phyloP scores from a whole-genome alignment of 2,888 invertebrate genomes.

The Seira sanloemensis region DNA sequence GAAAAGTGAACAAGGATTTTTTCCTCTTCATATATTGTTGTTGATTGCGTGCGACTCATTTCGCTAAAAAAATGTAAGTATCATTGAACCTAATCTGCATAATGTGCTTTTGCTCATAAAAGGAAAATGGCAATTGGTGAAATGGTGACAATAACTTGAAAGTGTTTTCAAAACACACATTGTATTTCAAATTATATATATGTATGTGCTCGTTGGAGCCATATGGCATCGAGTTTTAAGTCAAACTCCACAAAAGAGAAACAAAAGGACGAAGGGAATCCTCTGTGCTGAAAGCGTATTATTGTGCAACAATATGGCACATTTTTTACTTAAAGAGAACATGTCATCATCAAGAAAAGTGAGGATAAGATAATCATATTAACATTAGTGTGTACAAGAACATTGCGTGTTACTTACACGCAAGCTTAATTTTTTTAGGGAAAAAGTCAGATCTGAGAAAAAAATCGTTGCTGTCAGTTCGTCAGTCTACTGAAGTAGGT shows the following conservation, averaged over 20 bases:
- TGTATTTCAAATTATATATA: neutral
- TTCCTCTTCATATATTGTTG: neutral
- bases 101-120: slow-evolving; percentile 32
- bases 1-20: neutral
- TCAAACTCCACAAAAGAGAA: neutral
- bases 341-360: slow-evolving; percentile 10
- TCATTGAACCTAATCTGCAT: slow-evolving; percentile 35
- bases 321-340: slow-evolving; percentile 19
- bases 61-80: neutral
- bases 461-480: neutral
- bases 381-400: neutral
- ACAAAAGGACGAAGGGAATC: slow-evolving; percentile 14
- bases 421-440: neutral
- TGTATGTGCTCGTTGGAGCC: neutral
- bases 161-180: slow-evolving; percentile 17
- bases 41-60: slow-evolving; percentile 17
- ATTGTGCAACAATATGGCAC: slow-evolving; percentile 33
- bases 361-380: neutral
- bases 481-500: neutral
- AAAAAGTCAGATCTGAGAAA: neutral
- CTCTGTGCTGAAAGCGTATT: too few relatives aligned
- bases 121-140: slow-evolving; percentile 8
- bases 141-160: slow-evolving; percentile 4
- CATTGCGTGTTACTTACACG: neutral
- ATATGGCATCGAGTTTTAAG: neutral